Percentiles rank a stretch among this genome's conserved stretches.
Evolutionary conservation across 1,140 invertebrate genomes (phyloP).

Genomic region (Delia radicum): DNA sequence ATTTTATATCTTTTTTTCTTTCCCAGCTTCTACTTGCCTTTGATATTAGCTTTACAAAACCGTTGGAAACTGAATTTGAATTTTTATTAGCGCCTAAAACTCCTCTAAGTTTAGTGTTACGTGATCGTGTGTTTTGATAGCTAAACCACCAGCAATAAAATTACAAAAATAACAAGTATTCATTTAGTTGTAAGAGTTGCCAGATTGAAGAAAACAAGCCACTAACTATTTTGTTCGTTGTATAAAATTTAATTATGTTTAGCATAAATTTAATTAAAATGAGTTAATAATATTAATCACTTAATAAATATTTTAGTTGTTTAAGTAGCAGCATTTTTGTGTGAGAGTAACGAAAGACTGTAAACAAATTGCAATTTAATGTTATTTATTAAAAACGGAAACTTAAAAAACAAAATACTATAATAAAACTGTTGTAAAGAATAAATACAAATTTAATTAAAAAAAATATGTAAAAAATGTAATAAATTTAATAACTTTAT

Average conservation of each 20-base stretch:
- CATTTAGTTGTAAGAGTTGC: slow-evolving; percentile 12
- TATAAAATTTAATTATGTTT: slow-evolving; percentile 4
- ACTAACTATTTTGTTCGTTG: background rate
- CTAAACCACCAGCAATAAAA: background rate
- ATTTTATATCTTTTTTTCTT: slow-evolving; percentile 23
- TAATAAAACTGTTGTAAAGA: background rate
- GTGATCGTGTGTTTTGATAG: slow-evolving; percentile 55
- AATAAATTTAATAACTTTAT: too few species aligned
- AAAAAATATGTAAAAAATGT: background rate
- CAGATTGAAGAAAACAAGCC: background rate
- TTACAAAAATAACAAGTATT: slow-evolving; percentile 30
- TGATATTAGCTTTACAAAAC: slow-evolving; percentile 66
- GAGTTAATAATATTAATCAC: background rate
- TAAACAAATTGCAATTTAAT: slow-evolving; percentile 29
- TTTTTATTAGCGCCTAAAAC: slow-evolving; percentile 74
- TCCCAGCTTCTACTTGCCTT: slow-evolving; percentile 69
- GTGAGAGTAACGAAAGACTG: slow-evolving; percentile 48
- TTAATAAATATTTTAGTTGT: slow-evolving; percentile 15
- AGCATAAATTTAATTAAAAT: slow-evolving; percentile 2
- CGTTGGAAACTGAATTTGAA: slow-evolving; percentile 73
- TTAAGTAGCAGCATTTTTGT: slow-evolving; percentile 53
- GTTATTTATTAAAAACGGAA: slow-evolving; percentile 35
- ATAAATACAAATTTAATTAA: background rate
- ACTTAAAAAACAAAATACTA: slow-evolving; percentile 2
- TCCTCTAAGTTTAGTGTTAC: slow-evolving; percentile 68